These are phyloP conservation scores for Bambusicola thoracicus DNA, from an alignment of 2,113 vertebrate species.

Conservation along the genomic window DNA sequence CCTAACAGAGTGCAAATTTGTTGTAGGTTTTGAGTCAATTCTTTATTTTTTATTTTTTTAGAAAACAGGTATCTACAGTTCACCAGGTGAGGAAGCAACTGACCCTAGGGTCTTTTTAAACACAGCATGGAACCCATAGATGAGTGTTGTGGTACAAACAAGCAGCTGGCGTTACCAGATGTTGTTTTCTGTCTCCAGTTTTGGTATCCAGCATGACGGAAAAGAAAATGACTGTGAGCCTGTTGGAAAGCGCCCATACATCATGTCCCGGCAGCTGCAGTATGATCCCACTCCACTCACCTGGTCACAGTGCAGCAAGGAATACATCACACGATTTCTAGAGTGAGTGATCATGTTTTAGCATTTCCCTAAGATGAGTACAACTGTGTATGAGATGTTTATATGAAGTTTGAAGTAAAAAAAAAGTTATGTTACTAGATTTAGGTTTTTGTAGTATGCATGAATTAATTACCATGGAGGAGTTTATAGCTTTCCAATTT, in stretches of 20 bases:
- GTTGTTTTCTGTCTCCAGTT: constrained; percentile 77
- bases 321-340: constrained; percentile 96
- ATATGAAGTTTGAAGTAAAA: background rate
- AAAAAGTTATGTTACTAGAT: background rate
- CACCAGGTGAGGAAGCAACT: background rate
- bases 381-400: background rate
- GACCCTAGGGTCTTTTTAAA: background rate
- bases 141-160: background rate
- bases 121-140: background rate
- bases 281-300: constrained; percentile 94
- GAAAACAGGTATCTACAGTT: background rate
- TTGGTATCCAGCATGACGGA: constrained; percentile 96
- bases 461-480: background rate
- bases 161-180: background rate
- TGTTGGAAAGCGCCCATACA: constrained; percentile 85
- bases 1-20: background rate
- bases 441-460: background rate
- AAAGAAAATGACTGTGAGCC: constrained; percentile 96
- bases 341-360: constrained; percentile 83
- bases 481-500: background rate
- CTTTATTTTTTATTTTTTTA: background rate
- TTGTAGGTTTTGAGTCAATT: background rate
- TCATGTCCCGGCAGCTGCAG: constrained; percentile 96
- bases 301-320: constrained; percentile 97
- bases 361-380: background rate